A percentile compares a stretch with the other conserved stretches of the same genome.
Evolutionary conservation across 2,888 invertebrate species (phyloP).

Genomic region (Megamerina dolium): DNA sequence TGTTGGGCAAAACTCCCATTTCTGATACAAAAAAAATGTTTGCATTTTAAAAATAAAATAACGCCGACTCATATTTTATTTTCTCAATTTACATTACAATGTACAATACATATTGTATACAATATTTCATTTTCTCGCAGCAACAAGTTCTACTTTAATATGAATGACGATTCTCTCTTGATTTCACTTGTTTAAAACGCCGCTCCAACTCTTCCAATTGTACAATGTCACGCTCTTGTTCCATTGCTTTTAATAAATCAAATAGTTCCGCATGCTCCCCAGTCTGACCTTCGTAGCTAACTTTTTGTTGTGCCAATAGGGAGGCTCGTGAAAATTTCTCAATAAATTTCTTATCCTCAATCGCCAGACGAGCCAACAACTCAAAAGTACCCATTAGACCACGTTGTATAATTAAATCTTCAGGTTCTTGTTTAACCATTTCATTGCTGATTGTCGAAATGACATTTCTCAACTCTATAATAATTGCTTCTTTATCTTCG

Average conservation of each 20-base stretch:
- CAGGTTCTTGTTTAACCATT: constrained; percentile 21
- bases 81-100: neutral
- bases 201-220: constrained; percentile 12
- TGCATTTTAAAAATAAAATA: too few species aligned
- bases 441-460: constrained; percentile 21
- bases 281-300: constrained; percentile 9
- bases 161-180: too few species aligned
- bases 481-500: constrained; percentile 16
- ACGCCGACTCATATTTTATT: too few species aligned
- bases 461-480: constrained; percentile 19
- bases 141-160: neutral
- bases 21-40: too few species aligned
- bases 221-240: constrained; percentile 18
- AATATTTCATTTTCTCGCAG: neutral
- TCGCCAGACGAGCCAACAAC: constrained; percentile 22
- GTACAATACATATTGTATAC: neutral
- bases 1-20: too few species aligned
- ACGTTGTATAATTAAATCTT: constrained; percentile 20
- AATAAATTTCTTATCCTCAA: constrained; percentile 20
- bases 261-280: constrained; percentile 17
- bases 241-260: constrained; percentile 13
- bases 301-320: constrained; percentile 6
- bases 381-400: constrained; percentile 23
- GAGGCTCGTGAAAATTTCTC: constrained; percentile 19
- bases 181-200: constrained; percentile 13